Conservation (phyloP, 2,797 vertebrate species). For the Acrossocheilus fasciatus region DNA sequence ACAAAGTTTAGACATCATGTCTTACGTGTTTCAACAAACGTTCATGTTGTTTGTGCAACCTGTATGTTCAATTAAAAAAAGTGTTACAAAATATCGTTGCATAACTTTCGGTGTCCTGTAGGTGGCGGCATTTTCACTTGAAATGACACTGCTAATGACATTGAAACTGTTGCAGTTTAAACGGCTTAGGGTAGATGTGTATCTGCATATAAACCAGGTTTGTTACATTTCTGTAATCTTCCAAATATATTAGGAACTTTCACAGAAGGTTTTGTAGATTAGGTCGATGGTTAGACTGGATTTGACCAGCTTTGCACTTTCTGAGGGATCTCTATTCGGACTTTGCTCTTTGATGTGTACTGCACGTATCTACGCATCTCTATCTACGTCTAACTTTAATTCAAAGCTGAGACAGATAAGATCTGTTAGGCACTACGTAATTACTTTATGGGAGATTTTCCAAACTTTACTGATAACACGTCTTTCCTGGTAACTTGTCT, state of each 20-base stretch:
- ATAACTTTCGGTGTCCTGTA: not conserved
- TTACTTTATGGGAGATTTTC: not conserved
- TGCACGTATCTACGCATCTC: not conserved
- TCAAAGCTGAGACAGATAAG: constrained; percentile 30
- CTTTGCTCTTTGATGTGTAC: constrained; percentile 33
- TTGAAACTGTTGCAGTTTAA: not conserved
- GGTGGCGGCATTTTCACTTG: constrained; percentile 23
- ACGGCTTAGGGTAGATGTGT: not conserved
- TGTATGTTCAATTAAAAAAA: not conserved
- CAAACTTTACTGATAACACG: not conserved
- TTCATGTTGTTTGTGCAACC: not conserved
- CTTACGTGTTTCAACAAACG: not conserved
- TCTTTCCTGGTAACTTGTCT: not conserved
- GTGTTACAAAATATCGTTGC: constrained; percentile 25
- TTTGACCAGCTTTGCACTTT: not conserved
- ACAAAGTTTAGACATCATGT: not conserved
- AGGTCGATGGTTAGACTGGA: not conserved
- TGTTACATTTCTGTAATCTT: not conserved
- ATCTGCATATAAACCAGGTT: not conserved
- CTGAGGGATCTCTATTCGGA: constrained; percentile 5
- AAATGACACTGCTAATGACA: not conserved
- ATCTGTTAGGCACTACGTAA: not conserved
- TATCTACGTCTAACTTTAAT: too few species aligned
- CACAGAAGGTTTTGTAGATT: not conserved
- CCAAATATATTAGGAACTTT: not conserved